phyloP scores from a whole-genome alignment of 1,140 invertebrate genomes.

The Drosophila dunni region DNA sequence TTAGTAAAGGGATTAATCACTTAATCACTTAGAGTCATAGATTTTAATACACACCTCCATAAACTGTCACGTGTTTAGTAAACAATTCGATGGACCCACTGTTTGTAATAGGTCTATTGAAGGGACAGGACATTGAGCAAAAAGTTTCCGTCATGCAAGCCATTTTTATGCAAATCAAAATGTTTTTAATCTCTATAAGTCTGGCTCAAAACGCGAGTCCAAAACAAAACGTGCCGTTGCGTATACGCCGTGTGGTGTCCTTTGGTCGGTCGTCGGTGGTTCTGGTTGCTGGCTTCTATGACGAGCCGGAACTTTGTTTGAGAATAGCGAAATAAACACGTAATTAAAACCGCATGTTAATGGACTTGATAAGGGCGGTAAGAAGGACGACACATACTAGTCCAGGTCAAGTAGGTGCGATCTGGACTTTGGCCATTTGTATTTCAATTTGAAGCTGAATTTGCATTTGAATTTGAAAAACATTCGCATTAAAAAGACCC shows the following conservation, averaged over 20 bases:
- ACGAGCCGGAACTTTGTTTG: slow-evolving; percentile 56
- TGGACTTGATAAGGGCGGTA: slow-evolving; percentile 48
- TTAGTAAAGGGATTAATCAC: no score
- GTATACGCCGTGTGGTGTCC: neutral
- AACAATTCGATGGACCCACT: neutral
- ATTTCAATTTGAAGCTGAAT: slow-evolving; percentile 34
- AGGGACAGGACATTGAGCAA: slow-evolving; percentile 17
- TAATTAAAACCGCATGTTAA: slow-evolving; percentile 77
- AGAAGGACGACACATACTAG: neutral
- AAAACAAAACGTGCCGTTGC: slow-evolving; percentile 46
- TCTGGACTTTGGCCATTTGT: slow-evolving; percentile 30
- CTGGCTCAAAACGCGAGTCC: slow-evolving; percentile 31
- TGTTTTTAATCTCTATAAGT: slow-evolving; percentile 74
- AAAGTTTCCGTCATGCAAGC: slow-evolving; percentile 62
- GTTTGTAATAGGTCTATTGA: neutral
- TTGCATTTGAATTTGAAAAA: slow-evolving; percentile 40
- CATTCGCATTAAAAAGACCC: slow-evolving; percentile 39
- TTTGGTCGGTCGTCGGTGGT: neutral
- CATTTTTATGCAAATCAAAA: slow-evolving; percentile 75
- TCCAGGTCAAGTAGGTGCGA: slow-evolving; percentile 6
- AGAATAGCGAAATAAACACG: slow-evolving; percentile 69
- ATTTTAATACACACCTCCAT: no score
- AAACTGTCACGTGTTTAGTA: neutral
- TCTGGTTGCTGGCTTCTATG: neutral
- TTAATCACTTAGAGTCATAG: no score